Conservation (phyloP, 2,797 vertebrate genomes). For the Emydoidea blandingii region DNA sequence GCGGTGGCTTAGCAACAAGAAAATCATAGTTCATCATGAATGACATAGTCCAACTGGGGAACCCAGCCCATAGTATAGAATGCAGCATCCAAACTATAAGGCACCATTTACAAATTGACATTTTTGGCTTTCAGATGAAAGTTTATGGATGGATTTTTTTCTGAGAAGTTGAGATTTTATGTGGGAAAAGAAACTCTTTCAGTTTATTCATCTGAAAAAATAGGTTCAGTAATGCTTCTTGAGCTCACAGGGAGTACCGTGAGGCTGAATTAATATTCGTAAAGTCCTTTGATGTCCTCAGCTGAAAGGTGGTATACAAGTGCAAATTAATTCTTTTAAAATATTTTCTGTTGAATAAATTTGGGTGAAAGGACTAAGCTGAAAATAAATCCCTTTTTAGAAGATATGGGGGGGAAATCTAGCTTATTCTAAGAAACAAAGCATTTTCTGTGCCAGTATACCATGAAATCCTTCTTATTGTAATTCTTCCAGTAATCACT, state of each 20-base stretch:
- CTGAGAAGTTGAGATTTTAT: background rate
- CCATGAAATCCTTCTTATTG: background rate
- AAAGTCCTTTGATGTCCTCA: background rate
- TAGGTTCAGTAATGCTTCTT: background rate
- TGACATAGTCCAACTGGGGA: background rate
- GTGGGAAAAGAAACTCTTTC: background rate
- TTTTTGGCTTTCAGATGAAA: background rate
- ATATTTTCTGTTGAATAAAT: background rate
- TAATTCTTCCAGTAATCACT: background rate
- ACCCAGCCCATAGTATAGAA: background rate
- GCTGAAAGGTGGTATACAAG: background rate
- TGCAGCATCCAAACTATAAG: background rate
- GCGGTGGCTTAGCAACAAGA: background rate
- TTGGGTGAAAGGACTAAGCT: background rate
- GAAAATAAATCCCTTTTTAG: background rate
- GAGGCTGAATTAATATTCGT: background rate
- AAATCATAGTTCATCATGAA: background rate
- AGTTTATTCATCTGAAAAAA: background rate
- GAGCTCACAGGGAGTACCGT: background rate
- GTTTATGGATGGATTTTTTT: background rate
- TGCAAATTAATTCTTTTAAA: background rate
- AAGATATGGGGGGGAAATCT: background rate
- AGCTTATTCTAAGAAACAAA: background rate
- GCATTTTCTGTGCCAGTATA: background rate
- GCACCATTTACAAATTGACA: background rate